Evolutionary conservation across 2,113 vertebrate species (phyloP).

Genomic region (Chamaetylas fuelleborni): DNA sequence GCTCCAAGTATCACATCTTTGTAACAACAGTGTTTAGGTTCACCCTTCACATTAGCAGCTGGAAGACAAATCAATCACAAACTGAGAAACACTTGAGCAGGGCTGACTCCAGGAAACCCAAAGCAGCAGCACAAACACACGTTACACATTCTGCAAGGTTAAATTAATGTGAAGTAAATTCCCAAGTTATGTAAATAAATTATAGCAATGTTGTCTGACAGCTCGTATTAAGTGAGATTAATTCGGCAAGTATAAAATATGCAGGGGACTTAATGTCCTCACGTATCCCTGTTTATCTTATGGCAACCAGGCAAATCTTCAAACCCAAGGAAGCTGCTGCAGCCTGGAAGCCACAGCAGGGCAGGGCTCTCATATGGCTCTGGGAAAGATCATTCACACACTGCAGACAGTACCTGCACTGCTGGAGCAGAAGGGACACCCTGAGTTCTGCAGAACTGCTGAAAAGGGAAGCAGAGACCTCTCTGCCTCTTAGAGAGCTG

Average conservation of each 20-base stretch:
- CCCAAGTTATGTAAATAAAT: conserved; percentile 57
- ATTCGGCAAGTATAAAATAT: conserved; percentile 6
- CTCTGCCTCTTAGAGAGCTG: not conserved
- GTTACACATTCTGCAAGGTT: conserved; percentile 34
- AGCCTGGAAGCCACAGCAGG: not conserved
- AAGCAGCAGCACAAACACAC: not conserved
- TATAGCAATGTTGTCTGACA: conserved; percentile 45
- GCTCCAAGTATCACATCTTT: not conserved
- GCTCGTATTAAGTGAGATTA: conserved; percentile 52
- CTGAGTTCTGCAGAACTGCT: not conserved
- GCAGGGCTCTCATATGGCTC: not conserved
- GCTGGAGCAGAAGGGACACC: accelerated
- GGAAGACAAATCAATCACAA: conserved; percentile 28
- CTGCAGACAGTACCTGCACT: accelerated
- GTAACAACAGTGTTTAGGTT: not conserved
- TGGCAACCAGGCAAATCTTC: accelerated
- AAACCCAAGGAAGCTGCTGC: not conserved
- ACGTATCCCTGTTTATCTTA: not conserved
- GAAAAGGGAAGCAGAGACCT: not conserved
- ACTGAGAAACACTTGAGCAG: not conserved
- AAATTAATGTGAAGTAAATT: conserved; percentile 37
- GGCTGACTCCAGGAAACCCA: not conserved
- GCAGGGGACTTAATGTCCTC: not conserved
- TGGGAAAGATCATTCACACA: not conserved
- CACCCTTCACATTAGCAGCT: not conserved